Evolutionary conservation across 2,113 vertebrate genomes (phyloP).

Genomic region (Chaetodon auriga): DNA sequence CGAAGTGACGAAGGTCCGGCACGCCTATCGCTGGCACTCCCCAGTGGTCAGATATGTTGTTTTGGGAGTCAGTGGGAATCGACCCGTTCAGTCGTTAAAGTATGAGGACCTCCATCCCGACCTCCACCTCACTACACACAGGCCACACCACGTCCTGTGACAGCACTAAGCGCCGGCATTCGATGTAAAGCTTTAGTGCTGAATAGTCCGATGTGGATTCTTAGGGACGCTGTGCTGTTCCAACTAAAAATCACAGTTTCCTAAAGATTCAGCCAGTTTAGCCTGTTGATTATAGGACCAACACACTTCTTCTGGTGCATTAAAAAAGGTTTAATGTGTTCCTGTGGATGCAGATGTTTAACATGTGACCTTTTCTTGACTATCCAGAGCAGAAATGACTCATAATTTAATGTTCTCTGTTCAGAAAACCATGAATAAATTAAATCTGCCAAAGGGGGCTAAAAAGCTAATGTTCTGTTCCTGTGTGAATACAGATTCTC

Average conservation of each 20-base stretch:
- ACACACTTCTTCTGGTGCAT: not conserved
- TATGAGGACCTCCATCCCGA: too few relatives aligned
- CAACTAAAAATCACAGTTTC: not conserved
- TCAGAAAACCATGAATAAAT: not conserved
- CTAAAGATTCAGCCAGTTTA: not conserved
- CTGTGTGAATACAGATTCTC: conserved; percentile 29
- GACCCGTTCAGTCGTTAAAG: too few relatives aligned
- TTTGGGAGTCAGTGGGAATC: too few relatives aligned
- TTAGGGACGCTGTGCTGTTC: not conserved
- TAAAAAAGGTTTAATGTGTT: not conserved
- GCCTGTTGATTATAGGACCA: not conserved
- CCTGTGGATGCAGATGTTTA: conserved; percentile 11
- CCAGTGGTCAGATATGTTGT: too few relatives aligned
- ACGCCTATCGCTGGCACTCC: too few relatives aligned
- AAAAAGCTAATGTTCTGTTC: not conserved
- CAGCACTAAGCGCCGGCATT: not conserved
- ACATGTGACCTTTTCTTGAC: not conserved
- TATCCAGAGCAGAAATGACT: not conserved
- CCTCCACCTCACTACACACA: not conserved
- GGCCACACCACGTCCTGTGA: too few relatives aligned
- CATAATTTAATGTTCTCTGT: not conserved
- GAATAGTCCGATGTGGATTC: not conserved
- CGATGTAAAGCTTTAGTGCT: not conserved
- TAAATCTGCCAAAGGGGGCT: not conserved
- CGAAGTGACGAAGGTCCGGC: too few relatives aligned